Base-by-base conservation (phyloP, 2,113 vertebrate species). In the Gobius niger region DNA sequence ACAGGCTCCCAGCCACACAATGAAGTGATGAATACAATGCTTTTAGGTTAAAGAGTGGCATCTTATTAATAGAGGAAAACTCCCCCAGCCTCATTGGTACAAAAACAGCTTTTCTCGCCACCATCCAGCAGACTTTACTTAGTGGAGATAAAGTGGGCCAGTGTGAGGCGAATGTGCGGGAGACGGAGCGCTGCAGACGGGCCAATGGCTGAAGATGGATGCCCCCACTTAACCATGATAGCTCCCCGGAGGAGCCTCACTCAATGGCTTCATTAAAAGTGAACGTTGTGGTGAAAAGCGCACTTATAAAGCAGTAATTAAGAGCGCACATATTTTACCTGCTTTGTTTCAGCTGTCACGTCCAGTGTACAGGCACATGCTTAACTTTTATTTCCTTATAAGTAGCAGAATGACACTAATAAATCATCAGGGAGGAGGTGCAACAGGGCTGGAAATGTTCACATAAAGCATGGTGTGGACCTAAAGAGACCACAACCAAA, bases 191-290 rank as follows among this genome's bases (percentile, higher is more conserved):
- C 81, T 85, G 82, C 86, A 85, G 82, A 86, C 68, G 80, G 87
- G 87, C 86, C 87, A 89, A 78, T 88, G 87, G 89, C 80, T 91
- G 87, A 91, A 91, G 90, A 91, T 88, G 88, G 88, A 92, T 91
- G 84, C 90, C 83, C 88, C 90, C 88, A 90, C 89, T 92, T 90
- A 89, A 85, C 87, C 89, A 88, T 90, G 88, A 91, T 90, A 88
- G 88, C 85, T 91, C 91, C 90, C 91, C 67, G 81, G 91, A 91
- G 91, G 83, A 91, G 88, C 82, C 83, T 85, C 87, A 89, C 78
- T 91, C 90, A 91, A 90, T 91, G 84, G 87, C 86, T 91, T 92
- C 90, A 91, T 91, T 90, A 90, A 90, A 91, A 92, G 89, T 88
- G 86, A 92, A 89, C 81, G 66, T 89, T 90, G 71, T 74, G 68